phyloP scores from a whole-genome alignment of 2,113 vertebrate genomes.

The Oreochromis niloticus region DNA sequence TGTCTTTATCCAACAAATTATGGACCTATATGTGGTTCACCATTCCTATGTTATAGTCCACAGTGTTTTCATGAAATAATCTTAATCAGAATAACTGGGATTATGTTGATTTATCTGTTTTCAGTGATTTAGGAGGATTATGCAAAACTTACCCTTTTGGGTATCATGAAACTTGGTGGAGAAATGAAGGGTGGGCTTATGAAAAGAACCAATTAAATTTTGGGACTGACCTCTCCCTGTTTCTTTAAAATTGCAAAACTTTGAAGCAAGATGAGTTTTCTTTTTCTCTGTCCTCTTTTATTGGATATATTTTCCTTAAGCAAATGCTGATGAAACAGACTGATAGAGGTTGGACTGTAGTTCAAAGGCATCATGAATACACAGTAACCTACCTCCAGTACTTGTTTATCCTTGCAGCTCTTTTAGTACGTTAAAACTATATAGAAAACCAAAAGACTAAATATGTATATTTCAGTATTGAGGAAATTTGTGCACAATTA shows the following conservation, averaged over 20 bases:
- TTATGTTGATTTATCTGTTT: background rate
- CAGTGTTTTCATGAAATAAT: background rate
- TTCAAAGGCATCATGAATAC: background rate
- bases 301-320: background rate
- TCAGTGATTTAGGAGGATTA: background rate
- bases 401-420: background rate
- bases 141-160: background rate
- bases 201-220: background rate
- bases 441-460: background rate
- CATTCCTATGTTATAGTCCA: fast-evolving
- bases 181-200: background rate
- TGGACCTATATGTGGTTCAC: fast-evolving
- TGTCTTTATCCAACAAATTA: background rate
- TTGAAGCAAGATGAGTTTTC: fast-evolving
- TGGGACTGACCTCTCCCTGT: fast-evolving
- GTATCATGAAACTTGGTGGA: background rate
- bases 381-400: background rate
- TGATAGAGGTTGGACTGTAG: background rate
- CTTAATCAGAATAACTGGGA: background rate
- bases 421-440: background rate
- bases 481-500: background rate
- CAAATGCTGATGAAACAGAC: background rate
- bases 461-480: background rate
- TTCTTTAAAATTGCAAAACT: background rate
- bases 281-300: background rate